Evolutionary conservation across 1,140 invertebrate genomes (phyloP), one percentile per base, ranked within the genome.

Genomic region (Ruditapes philippinarum): DNA sequence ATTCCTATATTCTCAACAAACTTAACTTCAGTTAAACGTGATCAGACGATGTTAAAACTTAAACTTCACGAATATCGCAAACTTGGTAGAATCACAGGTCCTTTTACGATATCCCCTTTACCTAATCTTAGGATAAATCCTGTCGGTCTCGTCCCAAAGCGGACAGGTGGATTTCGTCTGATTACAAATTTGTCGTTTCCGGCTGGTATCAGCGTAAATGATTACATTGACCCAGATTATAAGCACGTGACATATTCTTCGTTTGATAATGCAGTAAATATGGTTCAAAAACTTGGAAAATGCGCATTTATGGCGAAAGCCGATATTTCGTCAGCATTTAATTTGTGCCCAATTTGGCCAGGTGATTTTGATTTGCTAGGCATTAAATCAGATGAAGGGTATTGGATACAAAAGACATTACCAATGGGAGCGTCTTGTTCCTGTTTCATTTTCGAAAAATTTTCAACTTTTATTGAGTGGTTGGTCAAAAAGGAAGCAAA

Each of bases 311-410:
- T 90, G 17, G 78, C 76, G 38, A 90, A 90, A 38, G 33, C 31
- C 1, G 85, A 88, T 40, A 84, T 88, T 19, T 84, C 84, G 28
- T 88, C 89, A 60, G 89, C 85, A 19, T 90, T 88, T 80, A n/a
- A 78, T n/a, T 78, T 87, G 31, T 49, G 40, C 25, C 42, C 40
- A 17, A 49, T 76, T 1, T 2, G 33, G 1, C 73, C 73, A 0
- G 17, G 3, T 9, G 42, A 76, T n/a, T 51, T 45, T 12, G 38
- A 76, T 51, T 28, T 51, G 17, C 42, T 76, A 19, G 38, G 40
- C 17, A 31, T 76, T 25, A 2, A 28, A 17, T 7, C n/a, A 11
- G 42, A 45, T 22, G 73, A 31, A 5, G 9, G 25, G 28, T 76
- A 49, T 25, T 76, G 42, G 40, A 31, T 76, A 28, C 19, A 76